Percentiles rank a stretch among this genome's conserved stretches.
Conservation (phyloP, 1,140 invertebrate species). For the Caenorhabditis latens region DNA sequence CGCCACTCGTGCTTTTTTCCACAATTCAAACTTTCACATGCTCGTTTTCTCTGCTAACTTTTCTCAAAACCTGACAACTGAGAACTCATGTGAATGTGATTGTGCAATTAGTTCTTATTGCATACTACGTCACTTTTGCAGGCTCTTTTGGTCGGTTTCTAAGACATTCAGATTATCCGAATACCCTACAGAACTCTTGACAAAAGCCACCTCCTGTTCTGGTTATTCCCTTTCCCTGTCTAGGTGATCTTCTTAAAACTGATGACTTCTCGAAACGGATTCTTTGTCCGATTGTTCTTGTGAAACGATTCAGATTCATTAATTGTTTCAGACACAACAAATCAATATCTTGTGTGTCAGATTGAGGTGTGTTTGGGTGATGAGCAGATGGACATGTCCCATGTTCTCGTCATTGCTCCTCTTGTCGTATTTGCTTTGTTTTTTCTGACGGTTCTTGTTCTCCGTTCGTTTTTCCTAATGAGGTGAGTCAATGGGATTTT, state of each 20-base stretch:
- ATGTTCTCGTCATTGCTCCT: constrained; percentile 42
- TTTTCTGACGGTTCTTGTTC: constrained; percentile 37
- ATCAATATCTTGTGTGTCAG: neutral
- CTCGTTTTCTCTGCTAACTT: neutral
- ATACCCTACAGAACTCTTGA: no score
- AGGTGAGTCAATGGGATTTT: neutral
- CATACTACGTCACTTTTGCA: neutral
- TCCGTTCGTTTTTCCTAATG: constrained; percentile 22
- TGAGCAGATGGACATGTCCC: constrained; percentile 47
- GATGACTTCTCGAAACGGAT: no score
- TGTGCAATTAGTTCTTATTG: neutral
- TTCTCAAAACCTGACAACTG: constrained; percentile 19
- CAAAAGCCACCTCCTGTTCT: no score
- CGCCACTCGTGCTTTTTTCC: constrained; percentile 10
- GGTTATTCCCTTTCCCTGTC: no score
- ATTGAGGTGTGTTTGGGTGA: neutral
- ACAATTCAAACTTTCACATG: neutral
- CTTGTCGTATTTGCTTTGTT: constrained; percentile 40
- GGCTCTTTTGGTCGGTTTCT: no score
- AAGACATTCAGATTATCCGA: no score
- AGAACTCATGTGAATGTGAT: neutral
- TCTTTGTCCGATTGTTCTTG: no score
- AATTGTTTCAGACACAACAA: neutral
- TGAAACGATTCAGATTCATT: no score
- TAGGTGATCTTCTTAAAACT: no score